Percentiles rank a stretch among this genome's conserved stretches.
Conservation (phyloP, 2,888 invertebrate species). For the Campoplex nolae region DNA sequence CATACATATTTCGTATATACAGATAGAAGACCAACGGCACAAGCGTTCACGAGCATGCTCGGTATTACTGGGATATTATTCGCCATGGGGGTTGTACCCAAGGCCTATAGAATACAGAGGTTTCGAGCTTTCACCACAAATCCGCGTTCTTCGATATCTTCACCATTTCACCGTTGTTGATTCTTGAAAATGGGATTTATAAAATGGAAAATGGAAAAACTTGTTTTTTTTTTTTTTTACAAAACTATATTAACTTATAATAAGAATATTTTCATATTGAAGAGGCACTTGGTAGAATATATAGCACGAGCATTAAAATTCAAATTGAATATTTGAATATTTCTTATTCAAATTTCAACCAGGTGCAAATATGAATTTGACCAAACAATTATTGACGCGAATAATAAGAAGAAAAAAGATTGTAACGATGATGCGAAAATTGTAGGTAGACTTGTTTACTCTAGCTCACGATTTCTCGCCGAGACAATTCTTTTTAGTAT, state of each 20-base stretch:
- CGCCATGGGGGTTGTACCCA: slow-evolving; percentile 15
- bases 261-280: no score
- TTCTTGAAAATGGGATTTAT: not conserved
- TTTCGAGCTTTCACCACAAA: slow-evolving; percentile 24
- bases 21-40: slow-evolving; percentile 41
- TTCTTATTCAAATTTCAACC: not conserved
- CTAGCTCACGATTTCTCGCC: not conserved
- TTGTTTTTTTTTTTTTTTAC: not conserved
- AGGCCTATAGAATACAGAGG: slow-evolving; percentile 25
- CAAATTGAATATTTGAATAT: not conserved
- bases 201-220: not conserved
- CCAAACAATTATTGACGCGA: not conserved
- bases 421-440: not conserved
- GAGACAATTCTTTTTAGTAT: slow-evolving; percentile 32
- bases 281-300: no score
- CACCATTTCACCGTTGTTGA: not conserved
- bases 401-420: not conserved
- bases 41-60: slow-evolving; percentile 62
- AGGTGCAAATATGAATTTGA: not conserved
- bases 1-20: slow-evolving; percentile 25
- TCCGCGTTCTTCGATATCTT: not conserved
- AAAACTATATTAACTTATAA: no score
- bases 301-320: no score
- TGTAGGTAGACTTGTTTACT: not conserved
- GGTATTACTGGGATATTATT: slow-evolving; percentile 81